Evolutionary conservation across 2,797 vertebrate genomes (phyloP), one percentile per base, ranked within the genome.

Genomic region (Parauchenoglanis punctatus): DNA sequence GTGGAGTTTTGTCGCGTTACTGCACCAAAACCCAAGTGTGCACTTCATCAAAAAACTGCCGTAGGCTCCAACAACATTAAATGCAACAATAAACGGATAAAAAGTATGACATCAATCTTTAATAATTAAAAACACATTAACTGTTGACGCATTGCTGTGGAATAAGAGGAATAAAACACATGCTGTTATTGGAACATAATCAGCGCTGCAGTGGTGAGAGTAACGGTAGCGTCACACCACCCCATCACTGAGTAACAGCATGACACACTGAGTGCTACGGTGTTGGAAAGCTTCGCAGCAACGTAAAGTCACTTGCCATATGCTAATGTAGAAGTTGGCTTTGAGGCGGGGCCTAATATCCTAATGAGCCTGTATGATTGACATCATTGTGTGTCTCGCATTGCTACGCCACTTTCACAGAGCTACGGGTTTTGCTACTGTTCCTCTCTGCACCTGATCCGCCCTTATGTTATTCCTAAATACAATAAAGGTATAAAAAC

Each of bases 1-100:
- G 40, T 1, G 40, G 78, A 13, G 35, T 81, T 61, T 81, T 80
- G 40, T 80, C 59, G 77, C 54, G 13, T 80, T 80, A 40, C 54
- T 56, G 52, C 28, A 31, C 76, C 28, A 28, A 35, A 78, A 35
- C 76, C 18, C 76, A 23, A 78, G 76, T 18, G 49, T 0, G 52
- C 49, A 31, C 49, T 81, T 81, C 31, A 40, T 15, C 58, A 13
- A 6, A 3, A n/a, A 63, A 44, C 56, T 40, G 56, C 78, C 2
- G 6, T 25, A 7, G 13, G 44, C 35, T 46, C 63, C 23, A 18
- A 25, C 31, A 25, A 20, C 17, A 56, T 35, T 78, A 56, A 28
- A 78, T n/a, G n/a, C 20, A 56, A 81, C 78, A 25, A 59, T 23
- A 44, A 81, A 81, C 31, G 12, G 31, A 61, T 40, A 40, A 59